Evolutionary conservation across 2,797 vertebrate species (phyloP).

Genomic region (Staurois parvus): DNA sequence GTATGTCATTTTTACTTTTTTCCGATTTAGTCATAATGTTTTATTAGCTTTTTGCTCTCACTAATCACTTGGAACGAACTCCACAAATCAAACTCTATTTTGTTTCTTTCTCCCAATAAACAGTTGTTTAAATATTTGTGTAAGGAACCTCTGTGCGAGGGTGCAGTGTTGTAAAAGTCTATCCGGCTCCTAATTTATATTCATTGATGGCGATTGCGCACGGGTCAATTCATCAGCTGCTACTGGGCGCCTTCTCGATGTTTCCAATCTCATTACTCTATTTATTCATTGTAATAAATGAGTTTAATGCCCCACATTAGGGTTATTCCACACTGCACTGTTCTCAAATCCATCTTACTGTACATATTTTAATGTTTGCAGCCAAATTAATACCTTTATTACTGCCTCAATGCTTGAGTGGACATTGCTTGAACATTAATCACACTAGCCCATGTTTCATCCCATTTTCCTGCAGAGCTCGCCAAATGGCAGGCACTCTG

Average conservation of each 20-base stretch:
- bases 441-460: conserved; percentile 67
- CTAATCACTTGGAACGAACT: conserved; percentile 13
- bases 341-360: conserved; percentile 76
- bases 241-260: conserved; percentile 70
- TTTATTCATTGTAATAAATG: conserved; percentile 85
- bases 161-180: conserved; percentile 64
- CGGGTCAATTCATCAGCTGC: conserved; percentile 75
- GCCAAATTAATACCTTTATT: conserved; percentile 79
- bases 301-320: conserved; percentile 78
- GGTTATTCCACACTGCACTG: conserved; percentile 74
- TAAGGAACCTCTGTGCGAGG: background rate
- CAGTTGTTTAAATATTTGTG: conserved; percentile 23
- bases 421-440: conserved; percentile 73
- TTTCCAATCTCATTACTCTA: conserved; percentile 84
- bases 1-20: background rate
- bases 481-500: conserved; percentile 9
- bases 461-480: conserved; percentile 58
- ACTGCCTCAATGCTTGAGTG: conserved; percentile 74
- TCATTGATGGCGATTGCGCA: conserved; percentile 73
- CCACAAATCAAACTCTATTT: background rate
- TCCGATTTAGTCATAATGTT: background rate
- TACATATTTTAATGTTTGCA: conserved; percentile 72
- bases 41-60: conserved; percentile 13
- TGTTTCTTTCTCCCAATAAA: conserved; percentile 14
- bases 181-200: conserved; percentile 79